phyloP scores from a whole-genome alignment of 2,113 vertebrate species.

The Psilopogon haemacephalus region DNA sequence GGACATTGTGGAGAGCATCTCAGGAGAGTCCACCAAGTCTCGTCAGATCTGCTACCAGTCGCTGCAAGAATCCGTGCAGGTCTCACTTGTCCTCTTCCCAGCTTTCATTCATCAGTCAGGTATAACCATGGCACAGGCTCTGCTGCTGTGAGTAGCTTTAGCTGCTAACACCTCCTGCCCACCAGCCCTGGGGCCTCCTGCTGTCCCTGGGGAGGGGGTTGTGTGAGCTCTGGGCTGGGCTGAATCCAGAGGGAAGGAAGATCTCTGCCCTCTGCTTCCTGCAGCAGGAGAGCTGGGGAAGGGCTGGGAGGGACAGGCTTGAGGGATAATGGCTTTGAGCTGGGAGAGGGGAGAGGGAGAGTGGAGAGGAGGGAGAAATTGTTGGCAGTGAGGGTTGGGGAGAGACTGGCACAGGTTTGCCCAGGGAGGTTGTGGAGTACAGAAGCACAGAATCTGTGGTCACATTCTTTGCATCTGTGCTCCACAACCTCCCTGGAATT shows the following conservation, averaged over 20 bases:
- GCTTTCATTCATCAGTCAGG: conserved; percentile 97
- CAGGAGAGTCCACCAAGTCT: conserved; percentile 94
- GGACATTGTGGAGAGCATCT: conserved; percentile 93
- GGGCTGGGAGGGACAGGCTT: too few species aligned
- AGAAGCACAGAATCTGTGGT: too few species aligned
- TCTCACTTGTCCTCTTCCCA: conserved; percentile 94
- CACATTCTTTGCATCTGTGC: too few species aligned
- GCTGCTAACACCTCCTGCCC: neutral
- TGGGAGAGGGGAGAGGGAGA: too few species aligned
- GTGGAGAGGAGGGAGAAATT: too few species aligned
- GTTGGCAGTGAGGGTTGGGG: too few species aligned
- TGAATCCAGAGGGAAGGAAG: neutral
- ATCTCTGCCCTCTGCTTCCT: neutral
- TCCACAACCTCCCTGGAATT: too few species aligned
- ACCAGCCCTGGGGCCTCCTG: neutral
- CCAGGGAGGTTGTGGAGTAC: too few species aligned
- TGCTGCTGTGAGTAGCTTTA: conserved; percentile 12
- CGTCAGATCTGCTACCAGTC: conserved; percentile 38
- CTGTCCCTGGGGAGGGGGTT: neutral
- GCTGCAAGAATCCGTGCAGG: neutral
- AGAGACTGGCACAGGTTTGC: too few species aligned
- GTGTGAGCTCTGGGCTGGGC: neutral
- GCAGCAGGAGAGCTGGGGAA: too few species aligned
- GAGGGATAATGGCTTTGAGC: too few species aligned
- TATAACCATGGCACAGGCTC: conserved; percentile 70